These are phyloP conservation scores for Armadillidium nasatum DNA, from an alignment of 1,140 invertebrate genomes.

Conservation along the genomic window DNA sequence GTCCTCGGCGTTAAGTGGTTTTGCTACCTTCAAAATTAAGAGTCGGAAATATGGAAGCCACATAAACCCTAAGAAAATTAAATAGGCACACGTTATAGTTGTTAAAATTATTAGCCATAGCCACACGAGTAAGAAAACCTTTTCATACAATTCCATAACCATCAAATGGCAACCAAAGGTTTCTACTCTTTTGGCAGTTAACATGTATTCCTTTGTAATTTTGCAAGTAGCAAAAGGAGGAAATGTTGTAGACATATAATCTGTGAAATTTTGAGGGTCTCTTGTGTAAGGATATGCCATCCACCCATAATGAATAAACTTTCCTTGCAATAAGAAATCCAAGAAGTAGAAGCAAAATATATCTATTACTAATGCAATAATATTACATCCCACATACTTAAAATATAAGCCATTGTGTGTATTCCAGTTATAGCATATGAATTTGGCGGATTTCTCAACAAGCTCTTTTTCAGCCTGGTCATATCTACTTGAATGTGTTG, in stretches of 20 bases:
- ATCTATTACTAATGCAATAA: slow-evolving; percentile 26
- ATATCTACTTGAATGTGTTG: slow-evolving; percentile 20
- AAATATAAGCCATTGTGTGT: slow-evolving; percentile 32
- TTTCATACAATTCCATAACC: slow-evolving; percentile 29
- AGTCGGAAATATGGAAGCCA: slow-evolving; percentile 30
- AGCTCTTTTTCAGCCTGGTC: slow-evolving; percentile 29
- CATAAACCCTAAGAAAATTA: slow-evolving; percentile 28
- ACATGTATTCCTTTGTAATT: slow-evolving; percentile 14
- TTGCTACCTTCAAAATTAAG: slow-evolving; percentile 22
- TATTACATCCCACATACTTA: slow-evolving; percentile 26
- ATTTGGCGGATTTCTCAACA: slow-evolving; percentile 20
- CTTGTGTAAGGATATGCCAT: slow-evolving; percentile 25
- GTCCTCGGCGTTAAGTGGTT: slow-evolving; percentile 25
- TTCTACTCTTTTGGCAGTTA: slow-evolving; percentile 20
- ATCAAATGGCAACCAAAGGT: slow-evolving; percentile 29
- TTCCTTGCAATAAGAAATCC: slow-evolving; percentile 27
- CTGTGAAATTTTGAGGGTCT: slow-evolving; percentile 27
- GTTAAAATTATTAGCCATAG: slow-evolving; percentile 26
- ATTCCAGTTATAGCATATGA: slow-evolving; percentile 21
- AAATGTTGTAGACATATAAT: slow-evolving; percentile 30
- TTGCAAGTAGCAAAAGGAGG: slow-evolving; percentile 27
- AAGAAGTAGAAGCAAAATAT: slow-evolving; percentile 29
- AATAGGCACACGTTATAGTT: slow-evolving; percentile 24
- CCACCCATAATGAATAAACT: slow-evolving; percentile 28
- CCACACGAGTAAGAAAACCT: slow-evolving; percentile 27